These are phyloP conservation scores for Syrmaticus mikado DNA, from an alignment of 2,113 vertebrate species.

Conservation along the genomic window DNA sequence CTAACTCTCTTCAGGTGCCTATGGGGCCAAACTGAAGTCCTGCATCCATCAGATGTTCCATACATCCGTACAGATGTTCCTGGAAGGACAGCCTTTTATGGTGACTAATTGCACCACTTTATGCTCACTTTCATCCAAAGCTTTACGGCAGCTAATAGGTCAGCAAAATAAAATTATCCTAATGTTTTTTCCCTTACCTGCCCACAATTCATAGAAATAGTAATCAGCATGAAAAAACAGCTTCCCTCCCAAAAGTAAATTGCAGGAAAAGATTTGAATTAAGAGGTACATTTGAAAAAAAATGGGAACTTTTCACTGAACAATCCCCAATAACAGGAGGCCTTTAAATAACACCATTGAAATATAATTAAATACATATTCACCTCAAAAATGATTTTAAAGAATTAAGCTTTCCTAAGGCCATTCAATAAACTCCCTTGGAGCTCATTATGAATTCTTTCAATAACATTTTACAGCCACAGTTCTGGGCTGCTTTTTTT, in stretches of 20 bases:
- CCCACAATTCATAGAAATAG: conserved; percentile 35
- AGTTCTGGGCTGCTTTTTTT: background rate
- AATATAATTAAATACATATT: conserved; percentile 39
- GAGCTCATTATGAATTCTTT: conserved; percentile 50
- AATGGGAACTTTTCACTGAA: background rate
- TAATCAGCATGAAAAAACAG: conserved; percentile 22
- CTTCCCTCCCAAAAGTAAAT: conserved; percentile 13
- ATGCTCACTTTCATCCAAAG: conserved; percentile 14
- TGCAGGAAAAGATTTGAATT: conserved; percentile 33
- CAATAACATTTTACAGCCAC: conserved; percentile 57
- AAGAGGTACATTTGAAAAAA: conserved; percentile 42
- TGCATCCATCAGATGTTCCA: background rate
- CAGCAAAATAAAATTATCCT: conserved; percentile 41
- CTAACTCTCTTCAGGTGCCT: background rate
- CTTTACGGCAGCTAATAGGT: background rate
- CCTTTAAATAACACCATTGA: conserved; percentile 31
- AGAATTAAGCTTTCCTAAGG: conserved; percentile 33
- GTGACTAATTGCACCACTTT: conserved; percentile 1
- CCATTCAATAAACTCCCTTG: conserved; percentile 13
- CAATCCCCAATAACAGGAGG: background rate
- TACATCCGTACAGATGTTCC: background rate
- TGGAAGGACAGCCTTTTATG: background rate
- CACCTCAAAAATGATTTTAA: conserved; percentile 21
- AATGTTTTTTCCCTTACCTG: conserved; percentile 39
- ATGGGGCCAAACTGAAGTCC: background rate